Conservation (phyloP, 2,888 invertebrate genomes). For the Archips crataeganus region DNA sequence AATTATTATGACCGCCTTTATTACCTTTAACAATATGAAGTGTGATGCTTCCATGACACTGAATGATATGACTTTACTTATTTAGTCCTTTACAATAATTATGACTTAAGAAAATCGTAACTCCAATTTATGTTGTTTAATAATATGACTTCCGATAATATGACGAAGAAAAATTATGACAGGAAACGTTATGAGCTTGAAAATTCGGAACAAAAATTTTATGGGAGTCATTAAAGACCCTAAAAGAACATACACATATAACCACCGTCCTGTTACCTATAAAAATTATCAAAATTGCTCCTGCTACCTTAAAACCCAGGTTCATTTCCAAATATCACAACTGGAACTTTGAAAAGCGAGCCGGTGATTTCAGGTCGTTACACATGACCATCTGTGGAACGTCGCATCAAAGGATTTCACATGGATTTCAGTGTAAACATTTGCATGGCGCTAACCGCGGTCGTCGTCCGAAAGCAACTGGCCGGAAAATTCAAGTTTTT, state of each 20-base stretch:
- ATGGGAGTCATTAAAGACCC: too few relatives aligned
- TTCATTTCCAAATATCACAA: neutral
- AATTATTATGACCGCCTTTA: too few relatives aligned
- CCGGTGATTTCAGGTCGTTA: constrained; percentile 18
- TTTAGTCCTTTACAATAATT: too few relatives aligned
- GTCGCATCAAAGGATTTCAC: constrained; percentile 25
- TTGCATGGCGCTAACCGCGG: constrained; percentile 1
- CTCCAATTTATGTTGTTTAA: too few relatives aligned
- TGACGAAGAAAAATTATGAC: too few relatives aligned
- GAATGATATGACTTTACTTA: too few relatives aligned
- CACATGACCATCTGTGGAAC: constrained; percentile 24
- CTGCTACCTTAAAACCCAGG: neutral
- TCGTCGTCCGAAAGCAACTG: constrained; percentile 6
- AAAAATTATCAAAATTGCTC: neutral
- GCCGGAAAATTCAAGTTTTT: constrained; percentile 12
- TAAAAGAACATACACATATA: neutral
- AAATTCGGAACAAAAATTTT: too few relatives aligned
- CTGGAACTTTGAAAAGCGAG: neutral
- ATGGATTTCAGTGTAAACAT: constrained; percentile 14
- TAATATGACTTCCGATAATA: too few relatives aligned
- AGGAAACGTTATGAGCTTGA: too few relatives aligned
- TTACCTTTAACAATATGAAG: too few relatives aligned
- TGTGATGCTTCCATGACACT: too few relatives aligned
- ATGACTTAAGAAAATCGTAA: too few relatives aligned
- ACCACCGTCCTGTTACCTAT: neutral